Base-by-base conservation (phyloP, 2,888 invertebrate species). In the Chloroclystis v-ata region DNA sequence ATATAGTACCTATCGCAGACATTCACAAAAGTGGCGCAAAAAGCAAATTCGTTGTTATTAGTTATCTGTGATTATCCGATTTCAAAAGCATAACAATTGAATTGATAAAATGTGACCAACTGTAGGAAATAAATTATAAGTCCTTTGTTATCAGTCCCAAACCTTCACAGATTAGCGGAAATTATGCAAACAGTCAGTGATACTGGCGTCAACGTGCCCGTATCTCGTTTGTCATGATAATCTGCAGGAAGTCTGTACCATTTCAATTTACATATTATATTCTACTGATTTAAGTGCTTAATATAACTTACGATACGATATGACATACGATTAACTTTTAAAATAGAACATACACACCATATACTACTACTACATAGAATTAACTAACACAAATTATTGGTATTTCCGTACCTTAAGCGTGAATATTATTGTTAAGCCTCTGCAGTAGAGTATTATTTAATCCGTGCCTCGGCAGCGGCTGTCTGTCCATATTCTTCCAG, bases 171-270 rank as follows among this genome's bases (percentile, higher is more conserved):
- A 52, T 55, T 49, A 53, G 48, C 45, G 44, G 38, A 43, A 52
- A 56, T 57, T 59, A 59, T 56, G 54, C 54, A 59, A 56, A 56
- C 47, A 49, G 35, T 20, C 47, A 40, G 39, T 49, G 49, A 54
- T 43, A 52, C 43, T 30, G 43, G 43, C 47, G 52, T 58, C 54
- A 56, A 54, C 53, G 53, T 51, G 47, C 45, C 43, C 42, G 47
- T 42, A 44, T 44, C 69, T 69, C 75, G 70, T 77, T 78, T 78
- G 74, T 79, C 73, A 78, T 78, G 76, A 69, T 79, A 79, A 78
- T 78, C 65, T 57, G 56, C 65, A 69, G 78, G 77, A 78, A 78
- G 75, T 72, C 63, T 60, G 63, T 65, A 60, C 67, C 65, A 69
- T 70, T 74, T 64, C 63, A 62, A 71, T 72, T 69, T 69, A 67